Evolutionary conservation across 2,888 invertebrate genomes (phyloP).

Genomic region (Drepanosiphum platanoidis): DNA sequence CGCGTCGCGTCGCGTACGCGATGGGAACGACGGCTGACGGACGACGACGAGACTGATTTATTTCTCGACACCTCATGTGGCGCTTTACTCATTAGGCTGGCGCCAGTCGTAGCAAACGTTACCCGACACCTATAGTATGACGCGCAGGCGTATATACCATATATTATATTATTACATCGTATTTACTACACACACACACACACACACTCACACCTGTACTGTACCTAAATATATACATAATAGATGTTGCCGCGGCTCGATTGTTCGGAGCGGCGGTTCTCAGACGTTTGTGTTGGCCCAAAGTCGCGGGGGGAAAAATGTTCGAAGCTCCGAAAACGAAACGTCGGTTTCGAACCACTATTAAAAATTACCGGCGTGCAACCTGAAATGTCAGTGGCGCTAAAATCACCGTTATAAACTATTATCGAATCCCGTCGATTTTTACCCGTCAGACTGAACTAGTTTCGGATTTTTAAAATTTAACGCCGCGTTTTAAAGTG

Average conservation of each 20-base stretch:
- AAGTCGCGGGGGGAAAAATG: too few relatives aligned
- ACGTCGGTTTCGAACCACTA: too few relatives aligned
- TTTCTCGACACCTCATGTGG: constrained; percentile 62
- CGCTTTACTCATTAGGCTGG: constrained; percentile 62
- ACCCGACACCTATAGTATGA: constrained; percentile 62
- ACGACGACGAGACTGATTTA: constrained; percentile 59
- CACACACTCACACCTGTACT: background rate
- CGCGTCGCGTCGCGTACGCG: background rate
- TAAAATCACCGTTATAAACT: too few relatives aligned
- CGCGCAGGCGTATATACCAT: background rate
- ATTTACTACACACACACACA: constrained; percentile 9
- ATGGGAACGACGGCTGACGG: constrained; percentile 57
- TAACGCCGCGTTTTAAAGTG: too few relatives aligned
- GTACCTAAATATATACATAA: background rate
- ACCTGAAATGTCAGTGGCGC: too few relatives aligned
- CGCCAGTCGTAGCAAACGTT: constrained; percentile 42
- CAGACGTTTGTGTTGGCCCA: too few relatives aligned
- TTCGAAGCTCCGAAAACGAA: too few relatives aligned
- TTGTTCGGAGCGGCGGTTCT: too few relatives aligned
- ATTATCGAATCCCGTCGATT: too few relatives aligned
- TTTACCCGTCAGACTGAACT: too few relatives aligned
- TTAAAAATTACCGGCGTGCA: too few relatives aligned
- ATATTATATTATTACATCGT: background rate
- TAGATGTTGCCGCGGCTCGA: background rate
- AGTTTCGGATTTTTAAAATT: too few relatives aligned